phyloP scores from a whole-genome alignment of 2,888 invertebrate genomes.

The Eupithecia inturbata region DNA sequence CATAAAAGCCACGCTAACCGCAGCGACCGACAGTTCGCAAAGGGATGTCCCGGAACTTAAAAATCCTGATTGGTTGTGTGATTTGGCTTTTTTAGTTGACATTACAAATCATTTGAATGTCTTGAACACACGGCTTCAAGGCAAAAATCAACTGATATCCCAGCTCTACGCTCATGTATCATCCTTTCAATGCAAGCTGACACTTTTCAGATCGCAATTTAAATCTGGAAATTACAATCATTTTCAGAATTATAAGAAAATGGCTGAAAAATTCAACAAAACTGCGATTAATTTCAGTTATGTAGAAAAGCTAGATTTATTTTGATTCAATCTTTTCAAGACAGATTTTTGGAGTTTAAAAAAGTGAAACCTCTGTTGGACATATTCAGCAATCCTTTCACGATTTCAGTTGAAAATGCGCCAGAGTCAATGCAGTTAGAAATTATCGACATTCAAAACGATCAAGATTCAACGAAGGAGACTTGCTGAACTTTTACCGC shows the following conservation, averaged over 20 bases:
- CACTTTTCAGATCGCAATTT: no score
- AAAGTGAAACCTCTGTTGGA: no score
- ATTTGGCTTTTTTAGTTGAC: slow-evolving; percentile 27
- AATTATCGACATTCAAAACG: slow-evolving; percentile 42
- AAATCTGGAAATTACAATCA: no score
- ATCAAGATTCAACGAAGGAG: slow-evolving; percentile 30
- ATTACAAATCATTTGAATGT: slow-evolving; percentile 21
- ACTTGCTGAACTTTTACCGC: slow-evolving; percentile 23
- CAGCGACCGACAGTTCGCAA: no score
- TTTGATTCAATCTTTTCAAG: slow-evolving; percentile 25
- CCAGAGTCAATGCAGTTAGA: slow-evolving; percentile 41
- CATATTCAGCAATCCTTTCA: slow-evolving; percentile 30
- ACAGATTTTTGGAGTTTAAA: slow-evolving; percentile 22
- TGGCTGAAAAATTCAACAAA: no score
- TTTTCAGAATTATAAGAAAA: no score
- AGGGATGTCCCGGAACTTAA: no score
- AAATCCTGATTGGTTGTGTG: slow-evolving; percentile 36
- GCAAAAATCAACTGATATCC: no score
- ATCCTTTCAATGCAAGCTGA: slow-evolving; percentile 6
- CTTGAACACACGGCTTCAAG: slow-evolving; percentile 33
- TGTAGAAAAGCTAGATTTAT: slow-evolving; percentile 37
- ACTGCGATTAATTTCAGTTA: no score
- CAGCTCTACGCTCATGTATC: no score
- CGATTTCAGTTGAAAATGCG: slow-evolving; percentile 25
- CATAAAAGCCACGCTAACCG: no score